Base-by-base conservation (phyloP, 2,797 vertebrate genomes). In the Gadopsis bispinosus region DNA sequence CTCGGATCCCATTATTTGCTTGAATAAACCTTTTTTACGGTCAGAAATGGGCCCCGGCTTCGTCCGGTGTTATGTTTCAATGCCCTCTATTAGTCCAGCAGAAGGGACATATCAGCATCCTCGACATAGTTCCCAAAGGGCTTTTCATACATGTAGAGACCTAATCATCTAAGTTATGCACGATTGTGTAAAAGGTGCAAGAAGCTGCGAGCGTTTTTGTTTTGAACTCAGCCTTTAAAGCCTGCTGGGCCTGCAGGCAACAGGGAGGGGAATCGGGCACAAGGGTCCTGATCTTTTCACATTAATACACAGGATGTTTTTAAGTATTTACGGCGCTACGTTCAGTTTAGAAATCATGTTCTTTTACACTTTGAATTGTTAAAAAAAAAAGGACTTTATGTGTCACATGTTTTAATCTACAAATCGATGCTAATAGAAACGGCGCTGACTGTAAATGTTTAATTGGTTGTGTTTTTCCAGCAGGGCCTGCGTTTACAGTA, bases 1-100 rank as follows among this genome's bases (percentile, higher is more conserved):
- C 94, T 95, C 94, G 82, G 97, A 98, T 97, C 97, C 96, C 96
- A 98, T 99, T 97, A 97, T 96, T 96, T 98, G 98, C 98, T 98
- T 97, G 96, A 97, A 97, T 98, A 97, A 98, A 97, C 97, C 97
- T 94, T 97, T 93, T 99, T 99, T 96, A 95, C 88, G 93, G 91
- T 90, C 81, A 95, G 96, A 97, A 97, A 95, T 94, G 94, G 96
- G 96, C 95, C 92, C 94, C 83, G 83, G 93, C 94, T 91, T 93
- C 96, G 95, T 97, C 96, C 96, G 96, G 96, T 97, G 96, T 97
- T 96, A 92, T 95, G 95, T 98, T 97, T 97, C 97, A 97, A 96
- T 96, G 95, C 96, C 94, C 96, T 93, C 94, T 91, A 92, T 93
- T 91, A 91, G 92, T 89, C 86, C 84, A 81, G 95, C 94, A 85